Percentiles rank a stretch among this genome's conserved stretches.
These are phyloP conservation scores for Kryptopterus vitreolus DNA, from an alignment of 2,797 vertebrate genomes.

Conservation along the genomic window DNA sequence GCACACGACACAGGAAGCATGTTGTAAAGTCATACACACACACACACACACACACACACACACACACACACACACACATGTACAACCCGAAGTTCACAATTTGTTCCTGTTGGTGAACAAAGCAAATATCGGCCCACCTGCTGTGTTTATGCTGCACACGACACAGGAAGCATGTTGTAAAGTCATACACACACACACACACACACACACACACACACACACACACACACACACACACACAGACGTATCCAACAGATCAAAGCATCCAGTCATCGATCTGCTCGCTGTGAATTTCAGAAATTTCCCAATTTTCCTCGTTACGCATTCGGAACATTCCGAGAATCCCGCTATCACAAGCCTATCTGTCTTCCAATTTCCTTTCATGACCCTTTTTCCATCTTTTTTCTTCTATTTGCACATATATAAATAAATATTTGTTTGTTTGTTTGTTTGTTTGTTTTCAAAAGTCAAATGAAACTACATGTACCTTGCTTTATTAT, in stretches of 20 bases:
- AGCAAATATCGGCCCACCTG: conserved; percentile 3
- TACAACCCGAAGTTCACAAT: conserved; percentile 18
- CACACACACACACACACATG: conserved; percentile 11
- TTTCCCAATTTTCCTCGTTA: not conserved
- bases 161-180: conserved; percentile 17
- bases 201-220: not conserved
- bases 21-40: conserved; percentile 56
- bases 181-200: conserved; percentile 7
- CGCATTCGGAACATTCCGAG: not conserved
- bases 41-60: conserved; percentile 48
- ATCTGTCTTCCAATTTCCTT: not conserved
- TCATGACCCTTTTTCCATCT: not conserved
- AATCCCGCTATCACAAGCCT: not conserved
- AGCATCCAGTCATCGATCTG: not conserved
- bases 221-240: conserved; percentile 2
- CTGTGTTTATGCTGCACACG: not conserved
- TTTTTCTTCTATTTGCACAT: not conserved
- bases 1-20: not conserved
- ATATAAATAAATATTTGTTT: too few species aligned
- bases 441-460: too few species aligned
- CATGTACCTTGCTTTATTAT: too few species aligned
- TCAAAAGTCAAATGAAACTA: too few species aligned
- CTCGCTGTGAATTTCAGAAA: not conserved
- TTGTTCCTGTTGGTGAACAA: not conserved
- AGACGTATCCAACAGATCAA: not conserved